Conservation (phyloP, 1,140 invertebrate species). For the Xylocopa sonorina region DNA sequence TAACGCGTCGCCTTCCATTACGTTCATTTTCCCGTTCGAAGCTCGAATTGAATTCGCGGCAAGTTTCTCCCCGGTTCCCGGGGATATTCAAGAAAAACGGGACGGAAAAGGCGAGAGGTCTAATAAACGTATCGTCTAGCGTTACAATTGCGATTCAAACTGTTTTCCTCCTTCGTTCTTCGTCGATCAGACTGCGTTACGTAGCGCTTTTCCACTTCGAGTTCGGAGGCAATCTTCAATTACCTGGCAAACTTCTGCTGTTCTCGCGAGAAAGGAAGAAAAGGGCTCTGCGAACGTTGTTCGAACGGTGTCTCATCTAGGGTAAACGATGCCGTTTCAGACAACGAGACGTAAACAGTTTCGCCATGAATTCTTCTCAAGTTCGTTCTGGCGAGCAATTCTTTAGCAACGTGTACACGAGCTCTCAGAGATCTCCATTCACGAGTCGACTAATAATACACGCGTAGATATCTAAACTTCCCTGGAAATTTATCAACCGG, state of each 20-base stretch:
- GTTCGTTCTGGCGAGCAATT: constrained; percentile 18
- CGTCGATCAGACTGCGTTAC: constrained; percentile 12
- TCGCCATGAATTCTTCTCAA: constrained; percentile 22
- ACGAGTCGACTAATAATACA: too few relatives aligned
- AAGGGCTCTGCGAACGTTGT: constrained; percentile 20
- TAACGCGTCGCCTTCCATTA: not conserved
- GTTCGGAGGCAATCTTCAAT: constrained; percentile 14
- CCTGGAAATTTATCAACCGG: too few relatives aligned
- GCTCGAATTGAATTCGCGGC: not conserved
- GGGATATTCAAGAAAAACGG: not conserved
- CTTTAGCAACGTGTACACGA: too few relatives aligned
- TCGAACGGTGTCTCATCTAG: constrained; percentile 28
- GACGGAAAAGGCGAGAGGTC: not conserved
- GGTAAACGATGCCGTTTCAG: constrained; percentile 39
- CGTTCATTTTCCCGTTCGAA: not conserved
- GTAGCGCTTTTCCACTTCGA: constrained; percentile 25
- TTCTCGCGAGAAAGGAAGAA: constrained; percentile 18
- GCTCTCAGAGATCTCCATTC: too few relatives aligned
- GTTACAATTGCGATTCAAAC: constrained; percentile 28
- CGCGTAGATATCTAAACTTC: too few relatives aligned
- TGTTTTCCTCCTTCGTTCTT: constrained; percentile 41
- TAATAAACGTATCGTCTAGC: constrained; percentile 21
- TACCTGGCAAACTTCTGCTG: constrained; percentile 13
- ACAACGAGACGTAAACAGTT: constrained; percentile 49
- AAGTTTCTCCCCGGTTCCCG: too few relatives aligned